phyloP scores from a whole-genome alignment of 1,140 invertebrate genomes.

The Anastatus disparis region DNA sequence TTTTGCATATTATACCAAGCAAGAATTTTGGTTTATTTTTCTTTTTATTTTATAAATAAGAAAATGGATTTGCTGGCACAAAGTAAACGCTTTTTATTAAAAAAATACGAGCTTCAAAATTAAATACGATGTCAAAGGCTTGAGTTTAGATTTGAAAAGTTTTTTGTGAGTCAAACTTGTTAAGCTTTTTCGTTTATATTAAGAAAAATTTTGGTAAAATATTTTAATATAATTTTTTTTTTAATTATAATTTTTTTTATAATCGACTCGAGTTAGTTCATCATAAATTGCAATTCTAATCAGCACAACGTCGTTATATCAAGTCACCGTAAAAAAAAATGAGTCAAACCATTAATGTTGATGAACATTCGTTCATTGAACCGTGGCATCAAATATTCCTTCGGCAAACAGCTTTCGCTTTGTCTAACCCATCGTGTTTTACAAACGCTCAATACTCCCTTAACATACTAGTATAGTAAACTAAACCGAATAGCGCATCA shows the following conservation, averaged over 20 bases:
- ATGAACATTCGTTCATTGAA: neutral
- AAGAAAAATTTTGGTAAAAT: neutral
- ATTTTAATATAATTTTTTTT: neutral
- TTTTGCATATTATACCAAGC: no score
- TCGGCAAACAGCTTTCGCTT: constrained; percentile 2
- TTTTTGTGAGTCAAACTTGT: neutral
- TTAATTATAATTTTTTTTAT: no score
- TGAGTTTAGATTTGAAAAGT: neutral
- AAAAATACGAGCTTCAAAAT: no score
- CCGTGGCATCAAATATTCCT: neutral
- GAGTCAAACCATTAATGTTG: neutral
- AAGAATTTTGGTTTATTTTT: no score
- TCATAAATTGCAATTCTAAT: neutral
- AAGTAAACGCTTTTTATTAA: no score
- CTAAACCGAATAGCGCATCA: no score
- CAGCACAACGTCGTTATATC: neutral
- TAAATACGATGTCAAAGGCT: neutral
- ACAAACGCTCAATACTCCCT: neutral
- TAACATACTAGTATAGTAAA: neutral
- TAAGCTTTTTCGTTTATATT: neutral
- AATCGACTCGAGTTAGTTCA: neutral
- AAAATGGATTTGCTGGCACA: no score
- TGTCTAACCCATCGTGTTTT: neutral
- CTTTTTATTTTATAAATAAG: no score
- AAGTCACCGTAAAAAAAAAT: no score